Base-by-base conservation (phyloP, 92 coral and sea anemone species). In the Epizoanthus illoricatus region DNA sequence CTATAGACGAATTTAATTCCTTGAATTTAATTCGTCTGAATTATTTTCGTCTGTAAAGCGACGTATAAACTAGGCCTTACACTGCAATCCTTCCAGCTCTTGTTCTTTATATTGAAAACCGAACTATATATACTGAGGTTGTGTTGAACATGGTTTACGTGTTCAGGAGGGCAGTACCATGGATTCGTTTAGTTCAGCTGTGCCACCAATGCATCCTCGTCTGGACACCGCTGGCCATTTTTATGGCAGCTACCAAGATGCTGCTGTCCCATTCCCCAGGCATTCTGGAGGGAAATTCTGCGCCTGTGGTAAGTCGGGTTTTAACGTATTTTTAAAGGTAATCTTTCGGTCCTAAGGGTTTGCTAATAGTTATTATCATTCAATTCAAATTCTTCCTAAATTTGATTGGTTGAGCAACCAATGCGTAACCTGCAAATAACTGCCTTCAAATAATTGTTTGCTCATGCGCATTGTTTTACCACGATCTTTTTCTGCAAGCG, bases 241-340 rank as follows among this genome's bases (percentile, higher is more conserved):
- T 71, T 93, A 93, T 71, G 97, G 97, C 65, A 88, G 97, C 59
- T 90, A 86, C 84, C 92, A 88, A 16, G 99, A 96, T 72, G 98
- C 99, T 3, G 94, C 94, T 55, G 85, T 94, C 24, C 99, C 99
- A 6, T 96, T 96, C 78, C 99, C 99, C 21, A 91, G 96, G 66
- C 94, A 95, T 17, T 96, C 99, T 82, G 99, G 98, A 40, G 99
- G 98, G 28, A 84, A 87, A 41, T 96, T 96, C 84, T 90, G 91
- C 65, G 98, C 98, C 13, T 89, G 93, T 15, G 97, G 98, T 95
- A 79, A 74, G 91, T 86, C 11, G 16, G 0, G 0, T 21, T 47
- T 9, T 13, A 21, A 9, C 33, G 3, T 7, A 11, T 1, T 17
- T 78, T 55, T 52, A 58, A 5, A 52, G 55, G 7, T 18, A 39